phyloP scores from a whole-genome alignment of 2,113 vertebrate genomes.

The Thalassoma bifasciatum region DNA sequence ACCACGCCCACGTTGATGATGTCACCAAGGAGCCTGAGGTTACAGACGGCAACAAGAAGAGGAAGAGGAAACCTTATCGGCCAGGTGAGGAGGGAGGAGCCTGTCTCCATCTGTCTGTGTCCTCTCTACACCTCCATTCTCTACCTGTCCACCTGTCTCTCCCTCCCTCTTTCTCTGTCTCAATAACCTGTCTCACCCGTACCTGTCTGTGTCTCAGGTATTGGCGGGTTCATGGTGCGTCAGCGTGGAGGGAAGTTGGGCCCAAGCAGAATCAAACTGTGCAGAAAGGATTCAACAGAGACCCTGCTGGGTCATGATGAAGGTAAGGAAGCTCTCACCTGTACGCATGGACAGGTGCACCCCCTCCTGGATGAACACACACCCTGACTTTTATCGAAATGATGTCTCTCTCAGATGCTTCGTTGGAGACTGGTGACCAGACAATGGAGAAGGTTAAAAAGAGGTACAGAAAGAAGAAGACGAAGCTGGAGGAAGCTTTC shows the following conservation, averaged over 20 bases:
- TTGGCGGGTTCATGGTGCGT: conserved; percentile 98
- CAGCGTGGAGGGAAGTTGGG: conserved; percentile 94
- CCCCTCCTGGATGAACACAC: not conserved
- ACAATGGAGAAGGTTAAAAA: conserved; percentile 84
- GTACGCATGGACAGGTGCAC: not conserved
- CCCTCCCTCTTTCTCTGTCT: not conserved
- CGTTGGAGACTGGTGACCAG: conserved; percentile 83
- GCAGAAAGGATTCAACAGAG: conserved; percentile 89
- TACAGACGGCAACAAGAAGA: conserved; percentile 90
- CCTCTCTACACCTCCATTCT: no score
- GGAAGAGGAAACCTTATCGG: conserved; percentile 94
- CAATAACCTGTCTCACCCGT: not conserved
- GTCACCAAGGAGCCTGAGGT: conserved; percentile 84
- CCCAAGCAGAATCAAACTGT: conserved; percentile 89
- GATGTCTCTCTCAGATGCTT: conserved; percentile 64
- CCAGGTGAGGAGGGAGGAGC: conserved; percentile 84
- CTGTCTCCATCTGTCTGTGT: not conserved
- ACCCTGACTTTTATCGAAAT: not conserved
- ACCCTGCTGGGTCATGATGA: conserved; percentile 85
- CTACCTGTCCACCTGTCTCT: not conserved
- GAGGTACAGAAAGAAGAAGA: conserved; percentile 97
- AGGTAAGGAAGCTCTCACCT: conserved; percentile 76
- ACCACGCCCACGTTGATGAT: conserved; percentile 85
- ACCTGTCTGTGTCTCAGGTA: conserved; percentile 81
- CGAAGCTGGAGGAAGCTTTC: conserved; percentile 95